Percentiles rank a stretch among this genome's conserved stretches.
phyloP scores from a whole-genome alignment of 1,140 invertebrate species.

The Drosophila asahinai region DNA sequence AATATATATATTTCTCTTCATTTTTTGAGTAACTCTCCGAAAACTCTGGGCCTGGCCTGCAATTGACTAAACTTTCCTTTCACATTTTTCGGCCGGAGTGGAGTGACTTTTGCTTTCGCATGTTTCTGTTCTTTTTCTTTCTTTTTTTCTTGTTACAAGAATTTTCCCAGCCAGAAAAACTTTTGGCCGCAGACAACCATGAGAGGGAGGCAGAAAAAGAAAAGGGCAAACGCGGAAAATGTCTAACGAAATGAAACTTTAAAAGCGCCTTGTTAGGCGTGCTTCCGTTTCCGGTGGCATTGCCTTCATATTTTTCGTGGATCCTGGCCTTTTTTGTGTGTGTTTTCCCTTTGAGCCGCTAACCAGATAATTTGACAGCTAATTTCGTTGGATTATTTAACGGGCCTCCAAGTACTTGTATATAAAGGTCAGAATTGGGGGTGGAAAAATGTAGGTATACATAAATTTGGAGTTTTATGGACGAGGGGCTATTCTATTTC shows the following conservation, averaged over 20 bases:
- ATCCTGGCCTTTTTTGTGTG: background rate
- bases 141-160: conserved; percentile 28
- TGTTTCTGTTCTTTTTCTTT: conserved; percentile 3
- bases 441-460: background rate
- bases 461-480: background rate
- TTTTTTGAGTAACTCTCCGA: conserved; percentile 22
- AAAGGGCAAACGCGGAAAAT: conserved; percentile 47
- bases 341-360: background rate
- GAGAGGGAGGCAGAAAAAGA: conserved; percentile 4
- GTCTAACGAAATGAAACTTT: conserved; percentile 79
- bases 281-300: conserved; percentile 71
- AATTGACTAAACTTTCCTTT: conserved; percentile 49
- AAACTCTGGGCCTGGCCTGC: conserved; percentile 20
- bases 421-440: background rate
- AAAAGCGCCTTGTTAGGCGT: conserved; percentile 79
- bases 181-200: conserved; percentile 49
- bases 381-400: conserved; percentile 25
- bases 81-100: conserved; percentile 25
- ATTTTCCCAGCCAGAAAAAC: conserved; percentile 41
- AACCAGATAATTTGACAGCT: conserved; percentile 30
- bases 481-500: background rate
- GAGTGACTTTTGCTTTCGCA: conserved; percentile 41
- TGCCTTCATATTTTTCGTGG: conserved; percentile 3
- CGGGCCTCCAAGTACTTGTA: conserved; percentile 4
- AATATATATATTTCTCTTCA: background rate